Base-by-base conservation (phyloP, 2,113 vertebrate species). In the Argyrosomus japonicus region DNA sequence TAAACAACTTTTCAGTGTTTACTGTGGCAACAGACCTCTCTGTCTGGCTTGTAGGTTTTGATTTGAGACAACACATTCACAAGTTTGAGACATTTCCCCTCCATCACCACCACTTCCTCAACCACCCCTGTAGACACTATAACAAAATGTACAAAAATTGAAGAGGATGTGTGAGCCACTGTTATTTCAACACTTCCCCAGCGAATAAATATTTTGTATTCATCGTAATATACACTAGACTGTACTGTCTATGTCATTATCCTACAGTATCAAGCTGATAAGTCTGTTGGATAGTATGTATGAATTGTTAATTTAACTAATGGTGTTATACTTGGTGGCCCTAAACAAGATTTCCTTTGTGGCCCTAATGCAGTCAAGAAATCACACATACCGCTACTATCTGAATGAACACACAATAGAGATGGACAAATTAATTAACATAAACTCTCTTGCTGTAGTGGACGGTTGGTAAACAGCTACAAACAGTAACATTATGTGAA, bases 51-150 rank as follows among this genome's bases (percentile, higher is more conserved):
- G 19, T 23, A 32, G 0, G 5, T 61, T 50, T 50, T 7, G 0
- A 25, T 62, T 36, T 36, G 21, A 74, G 32, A 51, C 19, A 29
- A 11, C 10, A 4, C 10, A 43, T 27, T 0, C 45, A 50, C 21
- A 53, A 9, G 17, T 51, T 50, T 70, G 13, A 54, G 27, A 51
- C 29, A 48, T 67, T 72, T 81, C 17, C 54, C 56, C 25, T 48
- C 23, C 21, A 51, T 25, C 50, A 57, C 40, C 15, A 62, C 56
- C 18, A 62, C 56, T 48, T 75, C 40, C 51, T 65, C 13, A 36
- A 36, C 36, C 36, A 36, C 36, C 36, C 7, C 36, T 8, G 6
- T 36, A 36, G 7, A 36, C 36, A 36, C 36, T 40, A 7, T 40
- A 40, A 40, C 36, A 40, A 40, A 77, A 6, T 27, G 65, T 27